Base-by-base conservation (phyloP, 1,140 invertebrate species). In the Conus ventricosus region DNA sequence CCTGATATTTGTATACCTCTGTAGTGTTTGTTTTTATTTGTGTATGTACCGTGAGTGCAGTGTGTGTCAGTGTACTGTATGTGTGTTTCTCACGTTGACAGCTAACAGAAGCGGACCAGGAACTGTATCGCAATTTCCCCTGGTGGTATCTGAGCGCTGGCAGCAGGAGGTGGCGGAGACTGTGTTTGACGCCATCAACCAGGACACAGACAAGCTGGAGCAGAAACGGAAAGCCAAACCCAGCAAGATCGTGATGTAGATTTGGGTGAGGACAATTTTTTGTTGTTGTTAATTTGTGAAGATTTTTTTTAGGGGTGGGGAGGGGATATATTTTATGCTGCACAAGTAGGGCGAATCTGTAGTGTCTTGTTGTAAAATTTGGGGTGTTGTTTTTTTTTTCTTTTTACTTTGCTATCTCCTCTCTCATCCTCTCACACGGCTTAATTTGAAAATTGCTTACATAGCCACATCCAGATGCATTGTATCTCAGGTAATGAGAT, bases 121-220 rank as follows among this genome's bases (percentile, higher is more conserved):
- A 99, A 90, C 96, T 99, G 87, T 99, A 99, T 95, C 99, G 99
- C 96, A 98, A 99, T 95, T 99, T 99, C 96, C 98, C 81, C 96
- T 99, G 90, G 98, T 99, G 76, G 99, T 99, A 93, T 99, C 99
- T 4, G 99, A 99, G 95, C 96, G 98, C 93, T 99, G 99, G 99
- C 99, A 99, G 95, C 97, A 97, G 81, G 99, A 99, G 96, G 98
- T 99, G 4, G 97, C 99, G 11, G 99, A 99, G 96, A 99, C 99
- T 5, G 99, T 99, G 27, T 99, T 99, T 95, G 99, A 99, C 94
- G 98, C 98, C 51, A 97, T 99, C 93, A 99, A 99, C 95, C 96
- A 97, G 91, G 99, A 99, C 95, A 98, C 99, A 0, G 99, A 99
- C 95, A 99, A 99, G 96, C 95, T 97, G 90, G 99, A 99, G 95